Evolutionary conservation across 2,888 invertebrate genomes (phyloP).

Genomic region (Dysmachus trigonus): DNA sequence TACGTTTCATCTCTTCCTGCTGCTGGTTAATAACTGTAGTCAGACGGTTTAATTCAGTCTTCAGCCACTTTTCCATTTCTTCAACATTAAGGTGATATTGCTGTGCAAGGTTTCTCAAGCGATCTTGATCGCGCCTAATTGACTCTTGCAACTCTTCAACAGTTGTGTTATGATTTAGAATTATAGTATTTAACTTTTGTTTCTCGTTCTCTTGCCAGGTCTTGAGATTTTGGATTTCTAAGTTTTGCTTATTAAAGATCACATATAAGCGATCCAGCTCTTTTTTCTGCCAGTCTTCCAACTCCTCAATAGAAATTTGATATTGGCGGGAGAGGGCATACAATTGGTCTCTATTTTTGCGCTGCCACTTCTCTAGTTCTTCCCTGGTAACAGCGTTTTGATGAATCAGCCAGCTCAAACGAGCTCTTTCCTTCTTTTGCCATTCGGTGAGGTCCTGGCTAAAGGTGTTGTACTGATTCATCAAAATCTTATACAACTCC

Average conservation of each 20-base stretch:
- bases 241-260: slow-evolving; percentile 57
- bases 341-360: slow-evolving; percentile 56
- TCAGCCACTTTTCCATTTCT: slow-evolving; percentile 60
- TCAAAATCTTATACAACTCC: slow-evolving; percentile 55
- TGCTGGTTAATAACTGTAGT: slow-evolving; percentile 58
- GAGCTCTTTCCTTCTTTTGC: slow-evolving; percentile 59
- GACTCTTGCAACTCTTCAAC: slow-evolving; percentile 58
- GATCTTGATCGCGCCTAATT: slow-evolving; percentile 58
- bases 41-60: slow-evolving; percentile 58
- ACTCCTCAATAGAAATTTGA: slow-evolving; percentile 55
- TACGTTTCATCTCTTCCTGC: slow-evolving; percentile 58
- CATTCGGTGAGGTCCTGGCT: slow-evolving; percentile 55
- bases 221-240: slow-evolving; percentile 53
- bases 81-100: slow-evolving; percentile 60
- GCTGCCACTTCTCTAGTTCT: slow-evolving; percentile 61
- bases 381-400: slow-evolving; percentile 58
- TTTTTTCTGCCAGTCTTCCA: slow-evolving; percentile 59
- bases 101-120: slow-evolving; percentile 56
- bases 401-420: slow-evolving; percentile 61
- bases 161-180: slow-evolving; percentile 59
- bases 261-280: slow-evolving; percentile 58
- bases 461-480: slow-evolving; percentile 57
- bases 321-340: slow-evolving; percentile 55
- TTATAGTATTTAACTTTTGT: slow-evolving; percentile 57
- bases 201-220: slow-evolving; percentile 55